phyloP scores from a whole-genome alignment of 2,888 invertebrate genomes.

The Sphaeridia pumilis region DNA sequence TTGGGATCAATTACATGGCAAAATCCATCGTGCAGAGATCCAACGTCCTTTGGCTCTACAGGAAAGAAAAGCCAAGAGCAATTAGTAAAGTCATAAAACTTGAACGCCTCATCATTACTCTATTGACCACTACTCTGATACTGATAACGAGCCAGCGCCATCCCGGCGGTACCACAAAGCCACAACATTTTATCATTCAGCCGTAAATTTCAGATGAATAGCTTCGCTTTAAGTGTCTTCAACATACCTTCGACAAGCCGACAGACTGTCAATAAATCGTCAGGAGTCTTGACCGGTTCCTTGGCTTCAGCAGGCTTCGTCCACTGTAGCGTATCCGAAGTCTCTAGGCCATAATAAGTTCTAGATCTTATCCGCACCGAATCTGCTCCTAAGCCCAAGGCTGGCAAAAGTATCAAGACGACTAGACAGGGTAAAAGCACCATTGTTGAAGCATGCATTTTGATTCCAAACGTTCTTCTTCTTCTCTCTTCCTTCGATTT shows the following conservation, averaged over 20 bases:
- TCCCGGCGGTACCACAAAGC: too few relatives aligned
- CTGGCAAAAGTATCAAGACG: conserved; percentile 3
- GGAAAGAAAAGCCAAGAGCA: too few relatives aligned
- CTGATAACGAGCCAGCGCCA: too few relatives aligned
- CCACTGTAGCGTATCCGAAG: conserved; percentile 71
- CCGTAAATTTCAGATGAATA: too few relatives aligned
- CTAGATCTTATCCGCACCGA: conserved; percentile 10
- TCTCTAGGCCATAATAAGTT: conserved; percentile 53
- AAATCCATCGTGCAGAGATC: neutral
- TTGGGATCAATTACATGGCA: conserved; percentile 1
- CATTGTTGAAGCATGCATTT: neutral
- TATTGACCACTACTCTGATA: too few relatives aligned
- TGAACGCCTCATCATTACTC: too few relatives aligned
- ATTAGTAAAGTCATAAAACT: too few relatives aligned
- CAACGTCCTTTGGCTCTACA: neutral
- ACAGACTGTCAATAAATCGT: neutral
- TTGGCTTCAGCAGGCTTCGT: conserved; percentile 44
- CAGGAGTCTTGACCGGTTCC: conserved; percentile 37
- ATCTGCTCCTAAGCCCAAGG: conserved; percentile 5
- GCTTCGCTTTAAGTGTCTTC: too few relatives aligned
- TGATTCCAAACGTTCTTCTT: too few relatives aligned
- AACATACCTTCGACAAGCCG: neutral
- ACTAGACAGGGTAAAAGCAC: conserved; percentile 1
- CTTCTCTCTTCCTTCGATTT: too few relatives aligned
- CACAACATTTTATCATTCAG: too few relatives aligned